These are phyloP conservation scores for Pipistrellus nathusii DNA, from an alignment of 2,797 vertebrate genomes.

Conservation along the genomic window DNA sequence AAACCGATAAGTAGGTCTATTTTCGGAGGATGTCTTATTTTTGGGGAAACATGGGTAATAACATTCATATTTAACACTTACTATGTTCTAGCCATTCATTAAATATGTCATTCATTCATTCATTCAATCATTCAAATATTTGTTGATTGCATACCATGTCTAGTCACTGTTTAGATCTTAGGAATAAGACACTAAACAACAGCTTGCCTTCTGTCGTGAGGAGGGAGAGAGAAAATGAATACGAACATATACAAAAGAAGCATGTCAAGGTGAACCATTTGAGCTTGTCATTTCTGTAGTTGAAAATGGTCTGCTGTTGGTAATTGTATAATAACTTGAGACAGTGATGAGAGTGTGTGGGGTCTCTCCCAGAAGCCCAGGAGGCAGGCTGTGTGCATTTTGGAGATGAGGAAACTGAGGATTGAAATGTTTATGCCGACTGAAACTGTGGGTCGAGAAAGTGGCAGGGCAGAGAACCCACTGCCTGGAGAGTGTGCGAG, in stretches of 20 bases:
- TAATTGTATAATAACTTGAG: neutral
- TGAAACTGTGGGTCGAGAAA: neutral
- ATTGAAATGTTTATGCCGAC: neutral
- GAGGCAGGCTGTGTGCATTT: neutral
- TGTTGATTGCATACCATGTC: neutral
- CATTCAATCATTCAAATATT: neutral
- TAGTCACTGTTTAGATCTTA: neutral
- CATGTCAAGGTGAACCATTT: neutral
- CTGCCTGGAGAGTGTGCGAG: neutral
- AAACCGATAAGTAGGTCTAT: too few relatives aligned
- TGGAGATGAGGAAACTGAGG: neutral
- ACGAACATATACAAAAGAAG: neutral
- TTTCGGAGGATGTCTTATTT: too few relatives aligned
- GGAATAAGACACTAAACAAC: neutral
- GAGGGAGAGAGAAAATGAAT: neutral
- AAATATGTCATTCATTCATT: neutral
- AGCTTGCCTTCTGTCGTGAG: neutral
- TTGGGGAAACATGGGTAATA: too few relatives aligned
- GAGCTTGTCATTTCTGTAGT: neutral
- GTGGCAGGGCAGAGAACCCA: neutral
- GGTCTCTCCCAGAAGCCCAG: neutral
- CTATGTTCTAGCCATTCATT: neutral
- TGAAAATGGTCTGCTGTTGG: neutral
- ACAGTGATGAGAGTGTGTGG: fast-evolving
- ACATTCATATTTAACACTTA: neutral